Percentiles rank a stretch among this genome's conserved stretches.
These are phyloP conservation scores for Octomys mimax DNA, from an alignment of 2,797 vertebrate genomes.

Conservation along the genomic window DNA sequence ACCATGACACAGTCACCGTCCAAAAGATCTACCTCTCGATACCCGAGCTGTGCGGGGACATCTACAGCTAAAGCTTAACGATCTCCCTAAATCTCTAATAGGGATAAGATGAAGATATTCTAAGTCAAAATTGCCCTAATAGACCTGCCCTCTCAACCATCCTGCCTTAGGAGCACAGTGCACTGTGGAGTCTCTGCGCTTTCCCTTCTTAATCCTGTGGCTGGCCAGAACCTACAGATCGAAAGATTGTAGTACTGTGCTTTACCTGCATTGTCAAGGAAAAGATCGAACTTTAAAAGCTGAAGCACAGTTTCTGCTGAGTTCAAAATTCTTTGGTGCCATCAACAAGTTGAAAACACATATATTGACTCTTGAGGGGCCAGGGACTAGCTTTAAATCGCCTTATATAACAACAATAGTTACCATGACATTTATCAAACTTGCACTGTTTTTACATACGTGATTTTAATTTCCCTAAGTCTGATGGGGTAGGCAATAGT, in stretches of 20 bases:
- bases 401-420: neutral
- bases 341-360: neutral
- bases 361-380: neutral
- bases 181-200: fast-evolving
- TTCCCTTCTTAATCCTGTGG: neutral
- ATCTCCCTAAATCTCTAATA: neutral
- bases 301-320: neutral
- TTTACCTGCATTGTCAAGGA: neutral
- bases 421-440: neutral
- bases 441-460: neutral
- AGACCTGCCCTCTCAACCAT: neutral
- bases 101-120: neutral
- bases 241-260: neutral
- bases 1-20: no score
- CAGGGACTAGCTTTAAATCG: neutral
- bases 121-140: neutral
- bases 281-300: neutral
- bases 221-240: neutral
- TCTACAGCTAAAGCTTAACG: no score
- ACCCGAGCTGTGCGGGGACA: neutral
- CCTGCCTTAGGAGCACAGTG: no score
- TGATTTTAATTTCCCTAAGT: neutral
- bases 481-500: neutral
- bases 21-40: no score
- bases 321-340: neutral